Evolutionary conservation across 2,113 vertebrate species (phyloP).

Genomic region (Heterocephalus glaber): DNA sequence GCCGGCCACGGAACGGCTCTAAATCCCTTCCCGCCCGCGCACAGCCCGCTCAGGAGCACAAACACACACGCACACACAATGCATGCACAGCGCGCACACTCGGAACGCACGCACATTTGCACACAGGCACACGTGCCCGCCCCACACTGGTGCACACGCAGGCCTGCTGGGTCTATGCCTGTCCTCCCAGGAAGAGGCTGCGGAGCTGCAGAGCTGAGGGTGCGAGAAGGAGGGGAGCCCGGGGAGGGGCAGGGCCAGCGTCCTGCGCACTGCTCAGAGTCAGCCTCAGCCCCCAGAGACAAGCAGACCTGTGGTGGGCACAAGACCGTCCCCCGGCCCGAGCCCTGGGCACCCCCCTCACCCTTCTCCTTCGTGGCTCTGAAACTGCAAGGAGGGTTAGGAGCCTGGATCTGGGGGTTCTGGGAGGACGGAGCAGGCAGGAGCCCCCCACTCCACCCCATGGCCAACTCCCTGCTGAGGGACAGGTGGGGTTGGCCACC

Average conservation of each 20-base stretch:
- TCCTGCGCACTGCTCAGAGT: background rate
- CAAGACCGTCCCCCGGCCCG: too few species aligned
- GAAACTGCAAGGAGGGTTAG: background rate
- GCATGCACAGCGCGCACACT: too few species aligned
- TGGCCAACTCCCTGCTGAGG: background rate
- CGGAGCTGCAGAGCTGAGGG: background rate
- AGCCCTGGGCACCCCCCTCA: background rate
- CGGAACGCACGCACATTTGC: background rate
- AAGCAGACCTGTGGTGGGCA: background rate
- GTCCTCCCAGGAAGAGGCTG: background rate
- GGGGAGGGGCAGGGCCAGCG: background rate
- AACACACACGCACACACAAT: background rate
- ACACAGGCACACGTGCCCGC: background rate
- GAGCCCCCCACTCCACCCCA: too few species aligned
- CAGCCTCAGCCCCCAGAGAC: too few species aligned
- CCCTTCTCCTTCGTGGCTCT: too few species aligned
- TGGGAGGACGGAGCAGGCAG: background rate
- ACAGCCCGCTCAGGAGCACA: background rate
- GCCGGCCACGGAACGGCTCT: constrained; percentile 79
- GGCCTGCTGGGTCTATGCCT: background rate
- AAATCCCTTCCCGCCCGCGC: constrained; percentile 64
- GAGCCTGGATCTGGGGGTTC: background rate
- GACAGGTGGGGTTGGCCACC: rapidly evolving
- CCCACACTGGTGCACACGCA: background rate
- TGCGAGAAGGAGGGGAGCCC: too few species aligned